Percentiles rank a stretch among this genome's conserved stretches.
Conservation (phyloP, 2,888 invertebrate genomes). For the Leptopilina syphax region DNA sequence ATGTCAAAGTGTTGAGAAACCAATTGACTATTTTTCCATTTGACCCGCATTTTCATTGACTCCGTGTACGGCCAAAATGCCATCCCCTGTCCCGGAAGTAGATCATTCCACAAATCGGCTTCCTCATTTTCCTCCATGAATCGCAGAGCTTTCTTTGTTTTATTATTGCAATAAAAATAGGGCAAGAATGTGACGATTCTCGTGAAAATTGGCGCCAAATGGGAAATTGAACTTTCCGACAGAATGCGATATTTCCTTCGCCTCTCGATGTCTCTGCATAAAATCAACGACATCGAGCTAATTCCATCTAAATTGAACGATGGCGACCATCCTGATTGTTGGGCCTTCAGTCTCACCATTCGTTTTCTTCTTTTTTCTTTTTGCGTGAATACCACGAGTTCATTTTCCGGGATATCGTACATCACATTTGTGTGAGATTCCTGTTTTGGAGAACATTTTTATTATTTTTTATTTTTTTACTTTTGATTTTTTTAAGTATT, state of each 20-base stretch:
- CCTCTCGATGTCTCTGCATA: conserved; percentile 85
- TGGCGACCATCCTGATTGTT: conserved; percentile 83
- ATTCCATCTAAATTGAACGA: conserved; percentile 84
- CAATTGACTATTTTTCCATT: conserved; percentile 86
- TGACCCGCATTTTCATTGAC: conserved; percentile 88
- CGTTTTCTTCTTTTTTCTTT: conserved; percentile 78
- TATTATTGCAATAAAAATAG: conserved; percentile 87
- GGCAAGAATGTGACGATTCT: conserved; percentile 89
- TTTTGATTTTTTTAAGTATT: too few relatives aligned
- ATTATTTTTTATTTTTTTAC: not conserved
- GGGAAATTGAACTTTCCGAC: conserved; percentile 84
- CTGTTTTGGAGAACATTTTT: conserved; percentile 71
- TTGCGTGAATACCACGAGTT: conserved; percentile 85
- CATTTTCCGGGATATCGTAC: conserved; percentile 80
- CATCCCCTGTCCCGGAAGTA: conserved; percentile 83
- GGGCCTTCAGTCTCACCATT: conserved; percentile 79
- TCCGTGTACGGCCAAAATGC: conserved; percentile 91
- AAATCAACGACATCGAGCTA: conserved; percentile 86
- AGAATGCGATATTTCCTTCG: conserved; percentile 86
- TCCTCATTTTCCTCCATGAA: conserved; percentile 93
- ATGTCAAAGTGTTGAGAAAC: conserved; percentile 89
- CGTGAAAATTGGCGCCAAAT: conserved; percentile 85
- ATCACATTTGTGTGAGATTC: conserved; percentile 82
- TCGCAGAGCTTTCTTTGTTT: conserved; percentile 80
- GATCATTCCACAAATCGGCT: conserved; percentile 90